Conservation (phyloP, 2,888 invertebrate genomes). For the Steinernema carpocapsae region DNA sequence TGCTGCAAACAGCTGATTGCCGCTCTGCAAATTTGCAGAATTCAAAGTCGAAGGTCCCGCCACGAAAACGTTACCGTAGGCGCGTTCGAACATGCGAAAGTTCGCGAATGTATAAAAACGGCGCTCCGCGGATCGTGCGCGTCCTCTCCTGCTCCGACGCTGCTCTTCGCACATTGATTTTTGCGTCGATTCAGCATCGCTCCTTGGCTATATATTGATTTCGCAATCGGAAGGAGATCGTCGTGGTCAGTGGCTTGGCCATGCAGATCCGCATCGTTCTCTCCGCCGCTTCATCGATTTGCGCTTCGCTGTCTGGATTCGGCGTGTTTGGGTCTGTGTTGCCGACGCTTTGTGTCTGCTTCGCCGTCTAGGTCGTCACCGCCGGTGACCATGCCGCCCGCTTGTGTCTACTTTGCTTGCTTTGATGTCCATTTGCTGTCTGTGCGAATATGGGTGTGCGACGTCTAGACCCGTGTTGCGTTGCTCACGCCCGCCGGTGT, state of each 20-base stretch:
- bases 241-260: neutral
- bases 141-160: constrained; percentile 4
- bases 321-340: too few species aligned
- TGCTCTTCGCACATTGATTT: constrained; percentile 3
- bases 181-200: neutral
- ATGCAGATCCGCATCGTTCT: neutral
- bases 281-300: too few species aligned
- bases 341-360: too few species aligned
- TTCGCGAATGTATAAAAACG: constrained; percentile 35
- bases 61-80: constrained; percentile 24
- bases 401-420: too few species aligned
- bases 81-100: constrained; percentile 29
- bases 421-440: neutral
- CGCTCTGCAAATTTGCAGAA: neutral
- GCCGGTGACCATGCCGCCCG: too few species aligned
- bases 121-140: constrained; percentile 25
- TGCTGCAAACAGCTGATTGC: neutral
- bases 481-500: too few species aligned
- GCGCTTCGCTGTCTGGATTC: too few species aligned
- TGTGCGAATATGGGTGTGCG: neutral
- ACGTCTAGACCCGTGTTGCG: too few species aligned
- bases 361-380: too few species aligned
- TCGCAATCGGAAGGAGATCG: neutral
- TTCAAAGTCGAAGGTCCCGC: constrained; percentile 4
- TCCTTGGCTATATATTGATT: constrained; percentile 8